Percentiles rank a stretch among this genome's conserved stretches.
phyloP scores from a whole-genome alignment of 2,888 invertebrate genomes.

The Cantharis lateralis region DNA sequence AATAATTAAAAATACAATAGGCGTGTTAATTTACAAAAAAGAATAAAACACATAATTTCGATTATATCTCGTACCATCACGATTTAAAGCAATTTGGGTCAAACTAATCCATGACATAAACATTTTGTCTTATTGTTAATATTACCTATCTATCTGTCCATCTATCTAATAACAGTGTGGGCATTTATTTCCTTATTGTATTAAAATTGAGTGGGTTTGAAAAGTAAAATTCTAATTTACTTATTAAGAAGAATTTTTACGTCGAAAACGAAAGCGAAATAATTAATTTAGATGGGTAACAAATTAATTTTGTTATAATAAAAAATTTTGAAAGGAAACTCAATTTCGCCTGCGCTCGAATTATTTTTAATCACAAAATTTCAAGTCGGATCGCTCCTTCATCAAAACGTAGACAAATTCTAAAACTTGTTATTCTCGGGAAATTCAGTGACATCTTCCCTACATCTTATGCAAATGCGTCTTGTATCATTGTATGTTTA shows the following conservation, averaged over 20 bases:
- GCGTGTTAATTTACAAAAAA: background rate
- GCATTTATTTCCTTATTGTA: constrained; percentile 2
- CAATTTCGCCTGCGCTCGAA: background rate
- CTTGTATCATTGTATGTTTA: constrained; percentile 54
- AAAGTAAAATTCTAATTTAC: background rate
- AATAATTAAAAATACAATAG: constrained; percentile 1
- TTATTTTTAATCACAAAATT: background rate
- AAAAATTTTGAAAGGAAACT: background rate
- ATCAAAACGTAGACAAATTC: constrained; percentile 20
- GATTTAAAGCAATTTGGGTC: constrained; percentile 4
- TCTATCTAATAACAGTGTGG: constrained; percentile 3
- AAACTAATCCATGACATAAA: constrained; percentile 4
- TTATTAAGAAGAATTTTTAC: background rate
- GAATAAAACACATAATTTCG: background rate
- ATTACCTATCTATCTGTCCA: background rate
- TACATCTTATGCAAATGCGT: constrained; percentile 52
- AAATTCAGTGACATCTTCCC: constrained; percentile 42
- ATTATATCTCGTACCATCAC: constrained; percentile 2
- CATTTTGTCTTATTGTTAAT: constrained; percentile 4
- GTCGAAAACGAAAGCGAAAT: background rate
- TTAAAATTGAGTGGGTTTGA: background rate
- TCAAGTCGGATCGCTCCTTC: constrained; percentile 1
- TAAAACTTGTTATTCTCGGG: constrained; percentile 22
- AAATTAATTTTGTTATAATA: background rate
- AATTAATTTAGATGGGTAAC: background rate